Base-by-base conservation (phyloP, 2,888 invertebrate species). In the Eueremaeus valkanovi region DNA sequence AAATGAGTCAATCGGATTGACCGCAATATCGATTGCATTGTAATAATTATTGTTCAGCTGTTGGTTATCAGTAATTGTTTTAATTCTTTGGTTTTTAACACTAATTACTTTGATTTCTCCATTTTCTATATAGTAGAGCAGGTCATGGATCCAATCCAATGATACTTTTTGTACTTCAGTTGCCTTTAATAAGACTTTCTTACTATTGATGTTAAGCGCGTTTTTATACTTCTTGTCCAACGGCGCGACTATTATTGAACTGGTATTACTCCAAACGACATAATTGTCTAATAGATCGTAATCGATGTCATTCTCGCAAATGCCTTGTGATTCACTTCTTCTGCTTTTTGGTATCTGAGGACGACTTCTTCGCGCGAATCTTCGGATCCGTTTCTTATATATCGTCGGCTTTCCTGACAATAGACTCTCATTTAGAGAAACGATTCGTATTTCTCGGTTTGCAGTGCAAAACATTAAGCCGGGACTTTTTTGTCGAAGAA, bases 91-190 rank as follows among this genome's bases (percentile, higher is more conserved):
- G 5, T 27, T n/a, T 27, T 61, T 27, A 31, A 61, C 18, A 18
- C 18, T 31, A 31, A 61, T 29, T n/a, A 61, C 61, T 31, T 31
- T 31, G 9, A 61, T 16, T 61, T 61, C 29, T 29, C 61, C 61
- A 8, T 18, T 27, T 16, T 61, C 61, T 29, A 61, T 61, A 18
- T 16, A 61, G 16, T 61, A 61, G 1, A 61, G 16, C 18, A 61
- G 18, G 31, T 61, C 61, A 61, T 61, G 61, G 27, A 61, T 61
- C 61, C 61, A 61, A 61, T 61, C 61, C 24, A 61, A 24, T 61
- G 61, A 61, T 31, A 61, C 1, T 31, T 31, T 27, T 9, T 31
- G 29, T 9, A 61, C 61, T 29, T 61, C 61, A 27, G 9, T 61
- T 1, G 61, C 31, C 27, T 61, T 18, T 18, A 61, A 16, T 21